Evolutionary conservation across 2,113 vertebrate genomes (phyloP).

Genomic region (Engystomops pustulosus): DNA sequence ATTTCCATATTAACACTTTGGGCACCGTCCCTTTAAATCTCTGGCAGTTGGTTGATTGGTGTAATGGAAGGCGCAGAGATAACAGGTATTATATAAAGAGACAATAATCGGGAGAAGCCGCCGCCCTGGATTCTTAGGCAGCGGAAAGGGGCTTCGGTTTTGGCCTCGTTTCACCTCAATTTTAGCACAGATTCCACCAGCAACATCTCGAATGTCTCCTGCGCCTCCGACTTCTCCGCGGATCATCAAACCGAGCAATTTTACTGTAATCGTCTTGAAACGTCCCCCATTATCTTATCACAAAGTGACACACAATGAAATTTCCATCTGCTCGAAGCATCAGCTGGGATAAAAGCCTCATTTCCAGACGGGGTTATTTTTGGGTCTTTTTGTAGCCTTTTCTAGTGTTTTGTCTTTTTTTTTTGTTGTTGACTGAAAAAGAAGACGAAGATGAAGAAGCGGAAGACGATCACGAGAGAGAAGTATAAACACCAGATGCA

Average conservation of each 20-base stretch:
- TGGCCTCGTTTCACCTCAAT: conserved; percentile 30
- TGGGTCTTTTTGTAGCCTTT: neutral
- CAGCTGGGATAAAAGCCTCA: conserved; percentile 51
- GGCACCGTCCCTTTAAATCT: neutral
- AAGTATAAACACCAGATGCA: too few relatives aligned
- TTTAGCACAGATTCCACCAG: neutral
- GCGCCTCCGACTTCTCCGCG: conserved; percentile 19
- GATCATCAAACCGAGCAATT: conserved; percentile 52
- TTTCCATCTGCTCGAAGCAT: conserved; percentile 40
- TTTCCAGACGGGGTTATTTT: conserved; percentile 14
- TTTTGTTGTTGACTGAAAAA: neutral
- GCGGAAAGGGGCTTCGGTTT: neutral
- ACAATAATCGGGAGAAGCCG: neutral
- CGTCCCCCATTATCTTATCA: conserved; percentile 57
- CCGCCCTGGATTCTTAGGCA: neutral
- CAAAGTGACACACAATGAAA: conserved; percentile 54
- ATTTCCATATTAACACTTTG: neutral
- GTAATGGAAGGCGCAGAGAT: neutral
- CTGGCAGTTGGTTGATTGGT: neutral
- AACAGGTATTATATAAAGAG: neutral
- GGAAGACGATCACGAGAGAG: too few relatives aligned
- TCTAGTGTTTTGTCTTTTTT: neutral
- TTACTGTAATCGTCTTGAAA: conserved; percentile 46
- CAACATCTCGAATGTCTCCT: conserved; percentile 3
- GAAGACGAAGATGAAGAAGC: neutral